Base-by-base conservation (phyloP, 2,113 vertebrate species). In the Hucho hucho region DNA sequence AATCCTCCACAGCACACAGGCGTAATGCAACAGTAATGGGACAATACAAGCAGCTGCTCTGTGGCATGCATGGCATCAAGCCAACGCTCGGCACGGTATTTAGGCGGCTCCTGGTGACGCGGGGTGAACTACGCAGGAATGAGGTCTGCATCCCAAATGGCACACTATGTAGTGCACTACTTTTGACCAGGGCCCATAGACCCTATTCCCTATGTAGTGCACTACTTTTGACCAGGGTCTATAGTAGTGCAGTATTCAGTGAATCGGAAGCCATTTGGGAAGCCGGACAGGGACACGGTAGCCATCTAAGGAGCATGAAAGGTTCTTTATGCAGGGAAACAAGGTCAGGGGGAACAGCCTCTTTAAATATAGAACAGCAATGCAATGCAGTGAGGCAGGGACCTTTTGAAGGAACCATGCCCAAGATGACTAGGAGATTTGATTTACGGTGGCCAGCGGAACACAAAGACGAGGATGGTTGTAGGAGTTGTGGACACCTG, bases 11-110 rank as follows among this genome's bases (percentile, higher is more conserved):
- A 84, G 81, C 78, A 75, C 69, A 72, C 72, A 3, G 26, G 4
- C 75, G 78, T 87, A 91, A 92, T 89, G 91, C 86, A 85, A 90
- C 77, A 91, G 90, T 87, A 53, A 92, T 90, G 91, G 86, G 86
- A 91, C 77, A 91, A 91, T 87, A 53, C 84, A 83, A 89, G 82
- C 87, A 91, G 89, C 90, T 90, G 88, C 86, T 49, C 84, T 72
- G 1, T 49, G 87, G 88, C 69, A 91, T 87, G 87, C 12, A n/a
- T 63, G 58, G 75, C 83, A 82, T 76, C 82, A 77, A 58, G 29
- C 77, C 25, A 28, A 71, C 83, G 82, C 74, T 18, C 58, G 9
- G 11, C 64, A 5, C 1, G 68, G n/a, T 67, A 78, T 77, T 65
- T 72, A n/a, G 81, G 43, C 81, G 6, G 53, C 3, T 43, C 80